phyloP scores from a whole-genome alignment of 2,113 vertebrate genomes.

The Halichoeres trimaculatus region DNA sequence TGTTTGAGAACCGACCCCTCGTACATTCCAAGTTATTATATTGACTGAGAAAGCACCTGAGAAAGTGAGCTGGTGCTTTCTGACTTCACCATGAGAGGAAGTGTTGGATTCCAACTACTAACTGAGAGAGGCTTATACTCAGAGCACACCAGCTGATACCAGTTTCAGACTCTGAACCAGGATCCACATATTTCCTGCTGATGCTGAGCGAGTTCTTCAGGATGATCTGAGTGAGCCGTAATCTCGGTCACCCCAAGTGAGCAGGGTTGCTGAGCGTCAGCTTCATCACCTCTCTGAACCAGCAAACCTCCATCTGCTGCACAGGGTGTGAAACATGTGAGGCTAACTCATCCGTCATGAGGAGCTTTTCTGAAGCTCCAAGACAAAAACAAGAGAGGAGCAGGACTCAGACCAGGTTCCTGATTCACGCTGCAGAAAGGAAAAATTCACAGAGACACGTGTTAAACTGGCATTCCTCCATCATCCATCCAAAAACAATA shows the following conservation, averaged over 20 bases:
- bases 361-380: neutral
- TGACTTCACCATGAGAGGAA: slow-evolving; percentile 11
- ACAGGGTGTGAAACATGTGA: slow-evolving; percentile 13
- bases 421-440: slow-evolving; percentile 43
- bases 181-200: neutral
- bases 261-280: neutral
- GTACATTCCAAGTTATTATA: no score
- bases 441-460: slow-evolving; percentile 71
- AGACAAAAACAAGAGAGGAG: no score
- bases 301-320: slow-evolving; percentile 34
- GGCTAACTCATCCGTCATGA: neutral
- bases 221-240: neutral
- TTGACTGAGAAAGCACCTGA: no score
- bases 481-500: slow-evolving; percentile 63
- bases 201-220: neutral
- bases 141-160: slow-evolving; percentile 30
- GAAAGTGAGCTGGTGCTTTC: no score
- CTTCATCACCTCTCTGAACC: slow-evolving; percentile 6
- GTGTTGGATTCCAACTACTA: neutral
- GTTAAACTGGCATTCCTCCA: slow-evolving; percentile 63
- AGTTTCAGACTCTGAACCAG: neutral
- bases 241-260: neutral
- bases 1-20: no score
- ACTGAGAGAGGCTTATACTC: slow-evolving; percentile 16
- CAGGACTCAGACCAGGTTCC: slow-evolving; percentile 49